These are phyloP conservation scores for Lordiphosa clarofinis DNA, from an alignment of 1,140 invertebrate species.

Conservation along the genomic window DNA sequence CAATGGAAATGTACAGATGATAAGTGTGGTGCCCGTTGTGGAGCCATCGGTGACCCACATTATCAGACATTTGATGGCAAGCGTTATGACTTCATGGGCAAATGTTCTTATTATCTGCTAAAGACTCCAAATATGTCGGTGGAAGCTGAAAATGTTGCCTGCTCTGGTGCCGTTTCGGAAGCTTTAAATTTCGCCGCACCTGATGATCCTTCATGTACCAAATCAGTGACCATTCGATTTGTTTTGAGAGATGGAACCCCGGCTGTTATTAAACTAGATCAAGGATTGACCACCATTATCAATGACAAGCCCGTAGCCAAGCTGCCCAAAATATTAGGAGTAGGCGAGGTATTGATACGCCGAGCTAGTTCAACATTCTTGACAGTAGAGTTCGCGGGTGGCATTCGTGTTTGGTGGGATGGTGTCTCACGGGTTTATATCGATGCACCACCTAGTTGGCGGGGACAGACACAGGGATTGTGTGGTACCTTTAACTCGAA, in stretches of 20 bases:
- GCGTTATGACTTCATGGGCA: conserved; percentile 92
- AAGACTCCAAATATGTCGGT: conserved; percentile 85
- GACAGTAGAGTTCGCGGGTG: conserved; percentile 86
- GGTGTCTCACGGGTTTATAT: conserved; percentile 89
- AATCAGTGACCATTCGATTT: conserved; percentile 85
- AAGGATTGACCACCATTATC: conserved; percentile 84
- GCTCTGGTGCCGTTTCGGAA: conserved; percentile 88
- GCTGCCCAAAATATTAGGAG: conserved; percentile 83
- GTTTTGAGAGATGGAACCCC: conserved; percentile 79
- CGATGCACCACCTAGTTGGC: conserved; percentile 87
- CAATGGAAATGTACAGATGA: conserved; percentile 89
- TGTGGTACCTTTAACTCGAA: conserved; percentile 94
- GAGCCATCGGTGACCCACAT: conserved; percentile 92
- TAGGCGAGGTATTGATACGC: conserved; percentile 83
- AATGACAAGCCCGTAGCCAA: conserved; percentile 86
- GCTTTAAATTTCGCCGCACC: conserved; percentile 84
- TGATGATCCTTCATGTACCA: conserved; percentile 89
- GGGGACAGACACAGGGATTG: conserved; percentile 87
- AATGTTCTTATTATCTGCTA: conserved; percentile 91
- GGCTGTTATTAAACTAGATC: conserved; percentile 85
- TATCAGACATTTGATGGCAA: conserved; percentile 94
- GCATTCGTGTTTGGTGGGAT: conserved; percentile 91
- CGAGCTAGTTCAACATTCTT: conserved; percentile 89
- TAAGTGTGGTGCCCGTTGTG: conserved; percentile 87
- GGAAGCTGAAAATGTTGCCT: conserved; percentile 90